Base-by-base conservation (phyloP, 2,888 invertebrate genomes). In the Thecophora atra region DNA sequence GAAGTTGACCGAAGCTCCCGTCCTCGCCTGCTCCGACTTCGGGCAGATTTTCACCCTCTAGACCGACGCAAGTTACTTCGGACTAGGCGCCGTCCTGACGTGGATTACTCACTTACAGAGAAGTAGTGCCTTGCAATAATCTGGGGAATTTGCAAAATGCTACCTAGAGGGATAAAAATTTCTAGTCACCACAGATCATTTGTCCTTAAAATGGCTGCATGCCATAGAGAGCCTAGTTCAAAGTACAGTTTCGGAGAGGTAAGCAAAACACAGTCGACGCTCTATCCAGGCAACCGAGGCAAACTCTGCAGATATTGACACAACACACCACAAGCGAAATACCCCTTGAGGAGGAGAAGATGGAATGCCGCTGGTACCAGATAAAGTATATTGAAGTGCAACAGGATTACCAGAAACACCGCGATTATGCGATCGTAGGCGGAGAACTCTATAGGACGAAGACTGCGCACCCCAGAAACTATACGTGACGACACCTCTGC, bases 51-150 rank as follows among this genome's bases (percentile, higher is more conserved):
- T 54, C 21, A 54, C 54, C 3, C 54, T 19, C 3, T 7, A 11
- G 21, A 54, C 54, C 2, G 54, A 54, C 21, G 54, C 54, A 2
- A 19, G 54, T 19, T n/a, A 17, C 11, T 19, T 19, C 7, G 54
- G 54, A n/a, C 21, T 54, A 21, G 54, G 54, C 17, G 54, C 54
- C 3, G 54, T 54, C 3, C 21, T 54, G n/a, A 54, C 54, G 3
- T 13, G 13, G 44, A 52, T n/a, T 52, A 52, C n/a, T 52, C 52
- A n/a, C 15, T n/a, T 5, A 52, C 15, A n/a, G 52, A 52, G 6
- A 52, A 17, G 52, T 11, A 52, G n/a, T 52, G 52, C n/a, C 52
- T 52, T 11, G 52, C 52, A n/a, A 52, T 52, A 17, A n/a, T 52
- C 8, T 7, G 52, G 52, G 52, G 44, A 11, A 44, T 44, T 11